Conservation (phyloP, 2,797 vertebrate species). For the Oreochromis mossambicus region DNA sequence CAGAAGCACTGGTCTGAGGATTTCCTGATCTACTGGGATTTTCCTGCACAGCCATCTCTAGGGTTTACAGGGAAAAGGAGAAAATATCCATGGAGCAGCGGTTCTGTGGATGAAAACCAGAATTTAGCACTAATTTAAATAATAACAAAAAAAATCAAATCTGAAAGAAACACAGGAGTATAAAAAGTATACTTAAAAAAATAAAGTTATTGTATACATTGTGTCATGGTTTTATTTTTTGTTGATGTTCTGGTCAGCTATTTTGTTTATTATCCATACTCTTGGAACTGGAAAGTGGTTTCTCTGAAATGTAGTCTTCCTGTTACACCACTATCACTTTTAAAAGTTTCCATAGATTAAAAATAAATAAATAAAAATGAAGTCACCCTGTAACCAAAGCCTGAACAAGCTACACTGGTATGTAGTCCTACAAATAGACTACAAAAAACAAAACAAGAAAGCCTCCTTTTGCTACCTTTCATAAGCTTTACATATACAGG, state of each 20-base stretch:
- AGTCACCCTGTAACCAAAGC: background rate
- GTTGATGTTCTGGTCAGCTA: background rate
- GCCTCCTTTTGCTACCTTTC: background rate
- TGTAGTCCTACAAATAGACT: background rate
- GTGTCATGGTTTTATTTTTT: background rate
- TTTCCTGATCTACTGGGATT: background rate
- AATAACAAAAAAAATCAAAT: background rate
- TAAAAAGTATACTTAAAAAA: background rate
- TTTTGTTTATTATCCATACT: background rate
- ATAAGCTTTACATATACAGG: background rate
- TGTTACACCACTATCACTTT: background rate
- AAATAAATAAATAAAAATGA: background rate
- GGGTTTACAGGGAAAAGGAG: background rate
- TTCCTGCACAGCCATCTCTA: background rate
- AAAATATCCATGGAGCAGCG: background rate
- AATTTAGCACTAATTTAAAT: background rate
- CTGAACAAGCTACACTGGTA: background rate
- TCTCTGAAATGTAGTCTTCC: background rate
- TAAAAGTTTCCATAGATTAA: background rate
- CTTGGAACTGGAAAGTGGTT: background rate
- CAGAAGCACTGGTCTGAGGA: background rate
- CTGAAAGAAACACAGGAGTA: background rate
- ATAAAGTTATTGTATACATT: background rate
- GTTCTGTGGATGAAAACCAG: background rate
- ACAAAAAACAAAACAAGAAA: background rate